Conservation (phyloP, 1,140 invertebrate species). For the Drosophila mayri region DNA sequence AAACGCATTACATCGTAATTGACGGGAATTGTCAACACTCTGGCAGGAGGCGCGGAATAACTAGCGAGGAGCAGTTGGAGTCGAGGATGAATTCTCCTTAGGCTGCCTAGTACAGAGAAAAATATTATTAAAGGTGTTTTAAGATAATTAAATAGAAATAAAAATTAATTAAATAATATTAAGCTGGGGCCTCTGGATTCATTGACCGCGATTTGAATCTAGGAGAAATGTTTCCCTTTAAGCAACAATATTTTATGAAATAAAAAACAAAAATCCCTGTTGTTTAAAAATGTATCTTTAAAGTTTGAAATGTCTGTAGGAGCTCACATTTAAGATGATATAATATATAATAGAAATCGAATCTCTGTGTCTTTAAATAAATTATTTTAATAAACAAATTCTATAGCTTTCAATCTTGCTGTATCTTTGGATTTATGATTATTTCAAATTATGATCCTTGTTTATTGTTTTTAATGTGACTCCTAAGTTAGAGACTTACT, state of each 20-base stretch:
- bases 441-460: neutral
- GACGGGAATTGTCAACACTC: slow-evolving; percentile 81
- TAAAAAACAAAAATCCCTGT: neutral
- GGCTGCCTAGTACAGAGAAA: neutral
- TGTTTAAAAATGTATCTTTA: neutral
- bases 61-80: slow-evolving; percentile 1
- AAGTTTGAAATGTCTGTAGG: too few relatives aligned
- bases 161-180: neutral
- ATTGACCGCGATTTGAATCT: neutral
- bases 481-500: too few relatives aligned
- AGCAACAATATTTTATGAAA: neutral
- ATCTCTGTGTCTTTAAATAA: too few relatives aligned
- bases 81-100: neutral
- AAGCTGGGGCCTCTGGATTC: neutral
- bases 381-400: too few relatives aligned
- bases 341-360: too few relatives aligned
- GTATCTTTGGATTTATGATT: too few relatives aligned
- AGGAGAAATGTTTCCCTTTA: neutral
- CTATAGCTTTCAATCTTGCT: too few relatives aligned
- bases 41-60: slow-evolving; percentile 20
- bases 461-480: neutral
- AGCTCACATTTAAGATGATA: too few relatives aligned
- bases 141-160: neutral
- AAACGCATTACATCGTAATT: slow-evolving; percentile 82
- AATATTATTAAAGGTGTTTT: neutral